Evolutionary conservation across 2,888 invertebrate species (phyloP), one percentile per base, ranked within the genome.

Genomic region (Mythimna lalbum): DNA sequence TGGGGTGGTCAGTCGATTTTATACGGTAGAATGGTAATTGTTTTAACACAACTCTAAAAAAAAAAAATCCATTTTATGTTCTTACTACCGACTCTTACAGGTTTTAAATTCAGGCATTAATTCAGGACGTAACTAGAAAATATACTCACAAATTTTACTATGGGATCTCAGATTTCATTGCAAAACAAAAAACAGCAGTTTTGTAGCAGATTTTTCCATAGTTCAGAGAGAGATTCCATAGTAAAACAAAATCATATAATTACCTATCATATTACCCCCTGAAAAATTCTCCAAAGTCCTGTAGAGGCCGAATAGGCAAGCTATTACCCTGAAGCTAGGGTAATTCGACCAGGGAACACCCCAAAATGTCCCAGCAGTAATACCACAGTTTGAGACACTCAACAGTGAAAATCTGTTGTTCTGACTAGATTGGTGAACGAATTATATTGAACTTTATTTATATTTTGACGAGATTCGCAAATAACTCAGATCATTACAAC

Each of bases 321-420:
- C 19, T 21, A 27, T 17, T 23, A 52, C 23, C 21, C 52, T 23
- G 52, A 14, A 52, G 12, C 23, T 23, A 27, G 17, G 52, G 4
- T 55, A 55, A 19, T 19, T 55, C 19, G 17, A 55, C 31, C 2
- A 31, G 31, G n/a, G 1, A 6, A 12, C 55, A 63, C 27, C 65
- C 52, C 76, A 78, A 43, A 68, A 62, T 81, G 69, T 63, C 76
- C 76, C 76, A 53, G 65, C 78, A 76, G 70, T 70, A 65, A 74
- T 74, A 89, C 88, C 90, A 90, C 91, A 91, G 91, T 88, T 90
- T 90, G 89, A 86, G 78, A 85, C 75, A 14, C 69, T 27, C 73
- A 71, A 69, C 82, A 69, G 63, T 62, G 61, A 4, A 19, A 14
- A 12, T 66, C 76, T 68, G 71, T 57, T 33, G 73, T 63, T 69